Percentiles rank a stretch among this genome's conserved stretches.
phyloP scores from a whole-genome alignment of 2,797 vertebrate species.

The Sebastes umbrosus region DNA sequence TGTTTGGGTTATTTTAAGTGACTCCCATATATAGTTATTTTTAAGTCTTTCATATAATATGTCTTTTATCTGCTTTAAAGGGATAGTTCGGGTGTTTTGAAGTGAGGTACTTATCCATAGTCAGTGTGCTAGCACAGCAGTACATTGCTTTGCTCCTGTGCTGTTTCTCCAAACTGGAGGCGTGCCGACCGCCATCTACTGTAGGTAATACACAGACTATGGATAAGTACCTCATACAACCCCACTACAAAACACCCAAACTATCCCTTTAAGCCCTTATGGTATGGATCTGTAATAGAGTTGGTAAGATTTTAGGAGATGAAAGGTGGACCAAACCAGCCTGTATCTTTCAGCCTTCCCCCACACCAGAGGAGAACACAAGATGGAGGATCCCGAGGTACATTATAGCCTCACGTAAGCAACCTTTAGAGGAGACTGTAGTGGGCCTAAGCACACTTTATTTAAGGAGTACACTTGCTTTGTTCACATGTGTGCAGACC shows the following conservation, averaged over 20 bases:
- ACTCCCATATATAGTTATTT: conserved; percentile 40
- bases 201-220: too few species aligned
- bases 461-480: conserved; percentile 57
- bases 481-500: conserved; percentile 54
- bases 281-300: conserved; percentile 66
- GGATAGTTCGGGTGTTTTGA: too few species aligned
- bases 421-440: conserved; percentile 63
- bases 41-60: conserved; percentile 34
- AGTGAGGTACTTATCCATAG: too few species aligned
- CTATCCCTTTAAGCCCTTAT: conserved; percentile 54
- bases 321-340: conserved; percentile 74
- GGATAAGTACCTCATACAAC: too few species aligned
- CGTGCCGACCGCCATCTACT: too few species aligned
- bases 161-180: too few species aligned
- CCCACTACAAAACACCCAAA: too few species aligned
- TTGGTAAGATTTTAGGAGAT: conserved; percentile 74
- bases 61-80: conserved; percentile 49
- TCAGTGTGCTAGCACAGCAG: too few species aligned
- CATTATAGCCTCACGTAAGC: conserved; percentile 77
- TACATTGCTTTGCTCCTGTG: too few species aligned
- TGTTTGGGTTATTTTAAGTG: conserved; percentile 50
- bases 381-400: conserved; percentile 78
- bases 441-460: conserved; percentile 63
- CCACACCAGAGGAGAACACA: conserved; percentile 75
- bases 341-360: conserved; percentile 82